A percentile compares a stretch with the other conserved stretches of the same genome.
Evolutionary conservation across 2,797 vertebrate species (phyloP).

Genomic region (Argentina silus): DNA sequence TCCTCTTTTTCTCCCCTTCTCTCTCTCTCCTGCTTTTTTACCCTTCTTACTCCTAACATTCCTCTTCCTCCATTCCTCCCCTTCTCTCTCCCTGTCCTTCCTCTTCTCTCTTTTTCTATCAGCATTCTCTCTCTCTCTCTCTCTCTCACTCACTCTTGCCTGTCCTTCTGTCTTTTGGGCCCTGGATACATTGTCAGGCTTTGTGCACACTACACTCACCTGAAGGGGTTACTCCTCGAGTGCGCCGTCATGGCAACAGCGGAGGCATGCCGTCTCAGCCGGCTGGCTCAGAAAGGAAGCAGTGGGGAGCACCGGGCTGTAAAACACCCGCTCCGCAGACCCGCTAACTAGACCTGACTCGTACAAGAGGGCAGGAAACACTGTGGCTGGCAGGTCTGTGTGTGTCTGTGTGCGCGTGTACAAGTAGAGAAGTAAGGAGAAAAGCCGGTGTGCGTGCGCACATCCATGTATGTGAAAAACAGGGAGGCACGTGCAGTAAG

Average conservation of each 20-base stretch:
- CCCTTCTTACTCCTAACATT: not conserved
- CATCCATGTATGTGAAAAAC: not conserved
- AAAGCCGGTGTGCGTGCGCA: not conserved
- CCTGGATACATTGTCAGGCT: not conserved
- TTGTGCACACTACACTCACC: not conserved
- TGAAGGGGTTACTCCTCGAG: constrained; percentile 9
- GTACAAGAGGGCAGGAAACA: not conserved
- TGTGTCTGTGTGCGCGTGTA: not conserved
- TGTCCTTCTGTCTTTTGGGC: too few species aligned
- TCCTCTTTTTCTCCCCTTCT: not conserved
- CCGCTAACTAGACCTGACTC: too few species aligned
- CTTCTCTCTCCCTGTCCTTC: not conserved
- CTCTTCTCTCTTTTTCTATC: not conserved
- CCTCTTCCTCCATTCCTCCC: not conserved
- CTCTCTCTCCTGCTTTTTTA: not conserved
- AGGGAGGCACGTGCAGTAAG: constrained; percentile 21
- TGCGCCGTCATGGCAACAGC: constrained; percentile 24
- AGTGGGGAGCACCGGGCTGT: not conserved
- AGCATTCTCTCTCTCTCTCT: not conserved
- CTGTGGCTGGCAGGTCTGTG: not conserved
- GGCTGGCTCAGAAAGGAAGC: not conserved
- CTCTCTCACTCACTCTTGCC: too few species aligned
- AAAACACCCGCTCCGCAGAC: not conserved
- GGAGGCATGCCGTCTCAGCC: constrained; percentile 10
- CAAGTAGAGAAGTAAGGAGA: not conserved